Evolutionary conservation across 2,113 vertebrate species (phyloP).

Genomic region (Gymnarchus niloticus): DNA sequence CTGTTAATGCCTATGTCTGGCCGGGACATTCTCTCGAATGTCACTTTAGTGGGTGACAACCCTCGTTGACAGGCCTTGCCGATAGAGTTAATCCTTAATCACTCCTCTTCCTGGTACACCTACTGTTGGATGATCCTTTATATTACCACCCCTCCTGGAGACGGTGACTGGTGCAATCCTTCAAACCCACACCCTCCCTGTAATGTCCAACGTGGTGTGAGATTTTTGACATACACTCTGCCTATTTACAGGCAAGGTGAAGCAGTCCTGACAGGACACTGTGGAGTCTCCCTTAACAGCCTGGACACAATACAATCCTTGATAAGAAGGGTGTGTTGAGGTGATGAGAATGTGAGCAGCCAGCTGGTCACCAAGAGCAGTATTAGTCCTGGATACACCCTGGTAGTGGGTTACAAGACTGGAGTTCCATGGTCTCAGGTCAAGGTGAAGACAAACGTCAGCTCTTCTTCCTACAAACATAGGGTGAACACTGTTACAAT

Average conservation of each 20-base stretch:
- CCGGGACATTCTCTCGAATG: conserved; percentile 51
- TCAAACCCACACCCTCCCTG: neutral
- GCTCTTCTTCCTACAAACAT: neutral
- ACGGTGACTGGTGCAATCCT: neutral
- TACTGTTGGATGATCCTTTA: neutral
- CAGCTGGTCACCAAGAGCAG: neutral
- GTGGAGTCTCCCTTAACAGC: neutral
- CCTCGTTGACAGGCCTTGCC: neutral
- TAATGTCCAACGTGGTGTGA: neutral
- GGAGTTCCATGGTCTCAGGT: neutral
- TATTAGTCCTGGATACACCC: neutral
- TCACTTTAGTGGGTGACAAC: neutral
- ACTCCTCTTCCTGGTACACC: neutral
- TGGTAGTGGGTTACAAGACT: neutral
- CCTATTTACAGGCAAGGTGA: neutral
- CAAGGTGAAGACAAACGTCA: neutral
- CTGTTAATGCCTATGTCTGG: conserved; percentile 73
- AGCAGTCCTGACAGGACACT: neutral
- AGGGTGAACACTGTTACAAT: neutral
- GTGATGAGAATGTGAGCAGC: neutral
- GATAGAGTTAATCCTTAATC: neutral
- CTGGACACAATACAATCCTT: neutral
- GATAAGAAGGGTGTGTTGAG: neutral
- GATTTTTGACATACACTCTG: neutral
- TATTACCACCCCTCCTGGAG: neutral